Base-by-base conservation (phyloP, 2,888 invertebrate species). In the Lamproptera curius region DNA sequence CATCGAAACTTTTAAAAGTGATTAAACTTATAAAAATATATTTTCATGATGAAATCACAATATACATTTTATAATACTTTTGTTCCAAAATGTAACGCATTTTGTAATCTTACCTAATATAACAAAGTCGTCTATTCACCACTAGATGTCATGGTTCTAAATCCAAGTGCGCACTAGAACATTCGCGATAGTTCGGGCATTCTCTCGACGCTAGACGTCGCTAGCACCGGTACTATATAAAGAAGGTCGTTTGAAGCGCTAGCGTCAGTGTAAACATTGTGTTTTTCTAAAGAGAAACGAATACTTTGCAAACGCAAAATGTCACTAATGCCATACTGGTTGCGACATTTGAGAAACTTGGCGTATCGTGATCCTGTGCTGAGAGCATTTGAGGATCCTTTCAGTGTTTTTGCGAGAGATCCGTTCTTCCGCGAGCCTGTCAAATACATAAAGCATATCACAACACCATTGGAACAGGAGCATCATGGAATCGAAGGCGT, bases 311-410 rank as follows among this genome's bases (percentile, higher is more conserved):
- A n/a, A 42, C 45, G 44, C 20, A 72, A 75, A 70, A 87, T 87
- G 86, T 84, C 85, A 53, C 65, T 86, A 9, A 57, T 74, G 53
- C 86, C 86, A 55, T 85, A 81, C 56, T 86, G 86, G 86, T 58
- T 80, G 53, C 78, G 86, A 23, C 85, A 87, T 69, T 51, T 86
- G 54, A 69, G 82, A 55, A 84, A 81, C 55, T 39, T 77, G 56
- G 70, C 75, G 28, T 60, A 67, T 43, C 72, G 80, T 36, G 85
- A 84, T 16, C 85, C 84, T 1, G 40, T 86, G 15, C 31, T 58
- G 2, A 71, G 77, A 51, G 67, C 63, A 8, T 55, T 84, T 2
- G 80, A 84, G 51, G 86, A 87, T 42, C 81, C 80, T 0, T 80
- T 84, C 50, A 52, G 68, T 0, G 62, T 71, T 1, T 71, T 86